phyloP scores from a whole-genome alignment of 2,113 vertebrate genomes.

The Vanacampus margaritifer region DNA sequence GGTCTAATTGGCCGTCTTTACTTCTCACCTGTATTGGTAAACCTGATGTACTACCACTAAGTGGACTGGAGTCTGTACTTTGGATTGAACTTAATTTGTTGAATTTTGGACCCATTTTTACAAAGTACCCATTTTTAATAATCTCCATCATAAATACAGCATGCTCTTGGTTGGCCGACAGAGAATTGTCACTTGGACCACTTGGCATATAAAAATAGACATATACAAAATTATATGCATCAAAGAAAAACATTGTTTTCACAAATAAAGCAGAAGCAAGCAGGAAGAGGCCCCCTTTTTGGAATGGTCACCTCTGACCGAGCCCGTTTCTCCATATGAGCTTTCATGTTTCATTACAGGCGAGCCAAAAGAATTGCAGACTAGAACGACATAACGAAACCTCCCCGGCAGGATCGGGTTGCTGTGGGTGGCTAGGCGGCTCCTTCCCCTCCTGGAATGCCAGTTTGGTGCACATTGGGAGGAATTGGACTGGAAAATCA shows the following conservation, averaged over 20 bases:
- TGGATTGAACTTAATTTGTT: background rate
- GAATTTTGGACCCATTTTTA: background rate
- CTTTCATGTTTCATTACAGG: constrained; percentile 37
- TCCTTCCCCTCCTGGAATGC: constrained; percentile 51
- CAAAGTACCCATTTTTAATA: background rate
- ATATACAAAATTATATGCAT: background rate
- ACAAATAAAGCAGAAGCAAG: background rate
- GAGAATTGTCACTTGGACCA: background rate
- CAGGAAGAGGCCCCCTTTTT: constrained; percentile 11
- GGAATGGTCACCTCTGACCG: constrained; percentile 12
- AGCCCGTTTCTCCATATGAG: constrained; percentile 23
- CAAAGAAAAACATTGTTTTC: background rate
- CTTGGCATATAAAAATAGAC: background rate
- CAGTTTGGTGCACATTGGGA: constrained; percentile 45
- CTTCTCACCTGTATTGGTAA: background rate
- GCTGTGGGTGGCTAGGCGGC: constrained; percentile 12
- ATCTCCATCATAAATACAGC: background rate
- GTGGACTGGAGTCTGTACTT: background rate
- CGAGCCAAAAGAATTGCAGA: constrained; percentile 13
- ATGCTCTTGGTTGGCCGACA: no score
- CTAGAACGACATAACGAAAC: constrained; percentile 36
- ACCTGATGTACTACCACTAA: background rate
- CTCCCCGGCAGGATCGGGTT: constrained; percentile 13
- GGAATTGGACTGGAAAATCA: constrained; percentile 69
- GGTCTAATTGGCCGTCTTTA: background rate